Evolutionary conservation across 2,888 invertebrate species (phyloP).

Genomic region (Aspidiotus rigidus): DNA sequence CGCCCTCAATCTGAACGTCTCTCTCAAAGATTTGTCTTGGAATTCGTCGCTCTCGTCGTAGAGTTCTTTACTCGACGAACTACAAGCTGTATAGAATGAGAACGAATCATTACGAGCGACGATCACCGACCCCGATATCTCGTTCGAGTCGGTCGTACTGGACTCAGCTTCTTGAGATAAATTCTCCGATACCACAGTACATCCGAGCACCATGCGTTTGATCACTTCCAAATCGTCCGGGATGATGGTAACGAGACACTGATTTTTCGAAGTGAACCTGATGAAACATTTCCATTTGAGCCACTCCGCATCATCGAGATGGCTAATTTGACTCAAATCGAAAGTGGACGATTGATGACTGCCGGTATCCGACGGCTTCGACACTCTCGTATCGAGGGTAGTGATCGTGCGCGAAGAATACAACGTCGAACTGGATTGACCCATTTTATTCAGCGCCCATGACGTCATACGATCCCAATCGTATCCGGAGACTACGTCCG

Average conservation of each 20-base stretch:
- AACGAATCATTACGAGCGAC: constrained; percentile 7
- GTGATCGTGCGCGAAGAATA: background rate
- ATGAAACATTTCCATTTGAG: constrained; percentile 57
- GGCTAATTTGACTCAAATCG: constrained; percentile 1
- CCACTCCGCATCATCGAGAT: constrained; percentile 22
- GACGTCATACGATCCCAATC: constrained; percentile 20
- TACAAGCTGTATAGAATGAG: constrained; percentile 20
- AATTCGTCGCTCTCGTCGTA: constrained; percentile 19
- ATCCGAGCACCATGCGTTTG: constrained; percentile 40
- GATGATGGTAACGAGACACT: constrained; percentile 56
- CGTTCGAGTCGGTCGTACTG: constrained; percentile 1
- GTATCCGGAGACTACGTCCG: background rate
- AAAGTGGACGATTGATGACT: constrained; percentile 19
- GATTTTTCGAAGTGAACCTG: constrained; percentile 53
- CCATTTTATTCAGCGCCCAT: constrained; percentile 11
- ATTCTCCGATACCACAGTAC: background rate
- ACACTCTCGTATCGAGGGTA: background rate
- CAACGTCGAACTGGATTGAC: background rate
- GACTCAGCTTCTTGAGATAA: constrained; percentile 9
- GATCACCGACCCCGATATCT: background rate
- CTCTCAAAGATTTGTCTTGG: background rate
- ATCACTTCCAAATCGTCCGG: constrained; percentile 51
- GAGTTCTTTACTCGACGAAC: constrained; percentile 19
- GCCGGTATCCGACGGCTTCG: constrained; percentile 12
- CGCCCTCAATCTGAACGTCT: constrained; percentile 39